Conservation (phyloP, 1,140 invertebrate genomes). For the Potamilus streckersoni region DNA sequence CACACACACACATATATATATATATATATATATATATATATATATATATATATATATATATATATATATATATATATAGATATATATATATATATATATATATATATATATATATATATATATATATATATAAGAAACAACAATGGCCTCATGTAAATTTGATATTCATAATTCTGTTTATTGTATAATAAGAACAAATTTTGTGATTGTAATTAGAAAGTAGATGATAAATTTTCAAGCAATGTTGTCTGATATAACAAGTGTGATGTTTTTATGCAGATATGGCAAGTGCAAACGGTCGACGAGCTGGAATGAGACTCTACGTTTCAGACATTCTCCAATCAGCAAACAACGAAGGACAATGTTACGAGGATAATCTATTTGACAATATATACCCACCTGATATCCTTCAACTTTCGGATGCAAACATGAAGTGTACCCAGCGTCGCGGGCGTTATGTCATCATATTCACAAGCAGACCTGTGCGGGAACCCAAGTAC, state of each 20-base stretch:
- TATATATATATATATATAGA: no score
- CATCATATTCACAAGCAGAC: conserved; percentile 34
- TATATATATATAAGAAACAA: no score
- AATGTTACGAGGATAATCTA: conserved; percentile 38
- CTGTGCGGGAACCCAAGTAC: conserved; percentile 25
- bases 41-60: no score
- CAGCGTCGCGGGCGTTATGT: conserved; percentile 31
- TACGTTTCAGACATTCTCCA: conserved; percentile 33
- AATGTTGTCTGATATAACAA: background rate
- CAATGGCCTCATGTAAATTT: no score
- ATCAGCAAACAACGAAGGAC: conserved; percentile 32
- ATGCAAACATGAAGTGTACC: conserved; percentile 12
- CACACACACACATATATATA: no score
- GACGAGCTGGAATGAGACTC: conserved; percentile 34
- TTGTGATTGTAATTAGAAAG: background rate
- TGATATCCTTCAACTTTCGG: conserved; percentile 10
- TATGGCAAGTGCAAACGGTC: conserved; percentile 8
- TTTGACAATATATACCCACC: conserved; percentile 25
- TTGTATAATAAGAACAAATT: no score
- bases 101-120: no score
- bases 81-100: no score
- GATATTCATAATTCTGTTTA: no score
- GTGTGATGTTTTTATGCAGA: background rate
- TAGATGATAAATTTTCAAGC: background rate
- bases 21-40: no score